These are phyloP conservation scores for Paramormyrops kingsleyae DNA, from an alignment of 2,113 vertebrate genomes.

Conservation along the genomic window DNA sequence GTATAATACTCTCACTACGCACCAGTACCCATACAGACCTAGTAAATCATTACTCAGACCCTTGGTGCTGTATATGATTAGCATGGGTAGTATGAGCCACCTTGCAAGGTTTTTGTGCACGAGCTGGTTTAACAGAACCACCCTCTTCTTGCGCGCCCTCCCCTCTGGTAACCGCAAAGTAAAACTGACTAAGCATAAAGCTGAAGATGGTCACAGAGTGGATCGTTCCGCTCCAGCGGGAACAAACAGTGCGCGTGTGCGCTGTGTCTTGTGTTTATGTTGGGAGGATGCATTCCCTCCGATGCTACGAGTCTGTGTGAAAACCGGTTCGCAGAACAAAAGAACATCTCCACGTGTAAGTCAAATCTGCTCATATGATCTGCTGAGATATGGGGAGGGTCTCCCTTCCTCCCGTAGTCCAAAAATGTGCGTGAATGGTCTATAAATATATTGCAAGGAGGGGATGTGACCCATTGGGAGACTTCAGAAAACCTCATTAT, in stretches of 20 bases:
- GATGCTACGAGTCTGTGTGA: background rate
- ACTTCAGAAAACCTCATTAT: background rate
- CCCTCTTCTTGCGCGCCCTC: background rate
- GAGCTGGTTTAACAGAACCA: background rate
- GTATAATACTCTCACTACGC: background rate
- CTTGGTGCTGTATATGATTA: background rate
- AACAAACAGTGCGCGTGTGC: background rate
- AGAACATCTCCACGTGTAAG: background rate
- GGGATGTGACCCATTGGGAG: background rate
- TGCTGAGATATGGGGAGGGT: background rate
- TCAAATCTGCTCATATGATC: background rate
- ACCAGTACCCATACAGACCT: background rate
- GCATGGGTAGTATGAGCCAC: background rate
- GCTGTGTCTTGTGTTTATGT: background rate
- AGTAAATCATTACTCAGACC: background rate
- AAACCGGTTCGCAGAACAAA: background rate
- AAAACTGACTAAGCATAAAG: slow-evolving; percentile 1
- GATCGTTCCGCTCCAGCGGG: background rate
- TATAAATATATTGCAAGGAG: background rate
- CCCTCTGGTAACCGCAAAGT: background rate
- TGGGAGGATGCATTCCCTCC: background rate
- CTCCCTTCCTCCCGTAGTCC: background rate
- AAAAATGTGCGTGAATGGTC: background rate
- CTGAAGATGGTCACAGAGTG: background rate
- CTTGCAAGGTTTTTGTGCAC: background rate